Conservation (phyloP, 2,113 vertebrate genomes). For the Chamaea fasciata region DNA sequence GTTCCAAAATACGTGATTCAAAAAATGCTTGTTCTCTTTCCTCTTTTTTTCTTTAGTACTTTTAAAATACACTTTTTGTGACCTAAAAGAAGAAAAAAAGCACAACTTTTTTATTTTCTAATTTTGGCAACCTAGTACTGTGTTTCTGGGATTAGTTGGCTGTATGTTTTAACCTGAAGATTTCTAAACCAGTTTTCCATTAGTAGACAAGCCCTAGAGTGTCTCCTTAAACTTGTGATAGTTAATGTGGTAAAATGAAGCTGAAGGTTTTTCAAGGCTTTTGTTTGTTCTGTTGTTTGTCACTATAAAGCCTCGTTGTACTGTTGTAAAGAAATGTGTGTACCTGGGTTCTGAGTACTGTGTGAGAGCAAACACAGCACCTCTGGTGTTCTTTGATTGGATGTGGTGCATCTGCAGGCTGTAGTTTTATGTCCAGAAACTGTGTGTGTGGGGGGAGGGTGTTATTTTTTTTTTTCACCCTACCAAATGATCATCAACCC, state of each 20-base stretch:
- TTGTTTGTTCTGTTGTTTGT: background rate
- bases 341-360: background rate
- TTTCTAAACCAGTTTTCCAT: background rate
- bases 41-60: background rate
- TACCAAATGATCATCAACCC: background rate
- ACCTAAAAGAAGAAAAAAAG: background rate
- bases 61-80: background rate
- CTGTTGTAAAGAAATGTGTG: background rate
- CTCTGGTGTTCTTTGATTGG: background rate
- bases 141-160: background rate
- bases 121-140: background rate
- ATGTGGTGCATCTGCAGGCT: background rate
- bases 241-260: background rate
- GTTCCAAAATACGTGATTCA: background rate
- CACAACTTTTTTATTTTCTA: background rate
- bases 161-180: background rate
- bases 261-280: background rate
- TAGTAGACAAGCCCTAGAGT: background rate
- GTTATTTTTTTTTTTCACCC: background rate
- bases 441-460: too few relatives aligned
- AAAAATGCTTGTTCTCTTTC: background rate
- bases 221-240: background rate
- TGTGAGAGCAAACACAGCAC: background rate
- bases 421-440: background rate
- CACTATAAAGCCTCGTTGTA: background rate